These are phyloP conservation scores for Phaonia tiefii DNA, from an alignment of 2,888 invertebrate species.

Conservation along the genomic window DNA sequence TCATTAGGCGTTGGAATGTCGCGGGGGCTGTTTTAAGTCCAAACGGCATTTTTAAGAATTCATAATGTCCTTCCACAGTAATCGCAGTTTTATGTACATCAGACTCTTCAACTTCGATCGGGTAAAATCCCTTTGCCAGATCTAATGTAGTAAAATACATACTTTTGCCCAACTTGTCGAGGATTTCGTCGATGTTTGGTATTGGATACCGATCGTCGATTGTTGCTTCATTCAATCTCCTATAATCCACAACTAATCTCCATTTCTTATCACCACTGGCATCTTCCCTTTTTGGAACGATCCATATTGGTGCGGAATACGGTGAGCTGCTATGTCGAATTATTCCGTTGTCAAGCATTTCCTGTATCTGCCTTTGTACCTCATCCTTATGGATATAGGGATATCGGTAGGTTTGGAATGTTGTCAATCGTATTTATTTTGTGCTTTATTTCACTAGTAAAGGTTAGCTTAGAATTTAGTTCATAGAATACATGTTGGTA, in stretches of 20 bases:
- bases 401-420: too few relatives aligned
- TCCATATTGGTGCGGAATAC: constrained; percentile 33
- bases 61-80: constrained; percentile 23
- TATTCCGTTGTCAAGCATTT: background rate
- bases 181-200: background rate
- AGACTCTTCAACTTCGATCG: constrained; percentile 4
- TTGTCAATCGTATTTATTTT: constrained; percentile 37
- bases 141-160: constrained; percentile 6
- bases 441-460: constrained; percentile 51
- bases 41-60: constrained; percentile 17
- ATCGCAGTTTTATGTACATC: constrained; percentile 27
- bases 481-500: constrained; percentile 29
- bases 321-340: constrained; percentile 21
- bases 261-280: constrained; percentile 19
- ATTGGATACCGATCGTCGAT: constrained; percentile 17
- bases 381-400: constrained; percentile 26
- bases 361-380: constrained; percentile 23
- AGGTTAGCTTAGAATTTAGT: constrained; percentile 27
- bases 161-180: constrained; percentile 5
- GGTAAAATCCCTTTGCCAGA: constrained; percentile 14
- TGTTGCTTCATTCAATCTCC: background rate
- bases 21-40: constrained; percentile 12
- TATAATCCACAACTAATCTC: constrained; percentile 5
- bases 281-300: too few relatives aligned
- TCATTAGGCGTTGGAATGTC: constrained; percentile 4